Conservation (phyloP, 2,113 vertebrate genomes). For the Eleginops maclovinus region DNA sequence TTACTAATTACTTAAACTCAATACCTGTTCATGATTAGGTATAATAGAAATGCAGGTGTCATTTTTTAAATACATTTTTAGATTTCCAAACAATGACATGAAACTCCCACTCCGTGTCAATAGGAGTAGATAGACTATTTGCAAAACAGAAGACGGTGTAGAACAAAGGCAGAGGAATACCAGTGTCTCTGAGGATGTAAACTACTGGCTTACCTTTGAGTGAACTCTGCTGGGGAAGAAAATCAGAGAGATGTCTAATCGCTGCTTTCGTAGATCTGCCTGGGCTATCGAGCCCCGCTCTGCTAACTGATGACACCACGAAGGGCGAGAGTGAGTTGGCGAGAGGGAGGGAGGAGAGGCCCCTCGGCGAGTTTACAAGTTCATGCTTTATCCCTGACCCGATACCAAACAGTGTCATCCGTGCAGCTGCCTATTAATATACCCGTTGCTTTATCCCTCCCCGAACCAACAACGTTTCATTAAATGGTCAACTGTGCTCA, state of each 20-base stretch:
- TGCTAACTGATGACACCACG: conserved; percentile 78
- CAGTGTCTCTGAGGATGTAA: conserved; percentile 66
- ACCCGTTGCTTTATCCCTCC: conserved; percentile 73
- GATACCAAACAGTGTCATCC: conserved; percentile 78
- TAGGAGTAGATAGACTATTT: conserved; percentile 33
- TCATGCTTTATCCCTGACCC: conserved; percentile 86
- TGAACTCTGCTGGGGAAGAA: conserved; percentile 83
- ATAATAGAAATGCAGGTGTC: conserved; percentile 6
- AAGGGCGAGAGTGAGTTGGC: conserved; percentile 65
- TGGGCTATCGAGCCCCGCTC: conserved; percentile 66
- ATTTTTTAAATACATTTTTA: conserved; percentile 16
- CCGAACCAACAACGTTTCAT: conserved; percentile 68
- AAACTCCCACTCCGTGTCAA: conserved; percentile 38
- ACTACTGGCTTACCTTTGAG: conserved; percentile 79
- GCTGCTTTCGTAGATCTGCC: conserved; percentile 63
- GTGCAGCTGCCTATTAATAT: conserved; percentile 80
- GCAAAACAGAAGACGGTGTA: conserved; percentile 53
- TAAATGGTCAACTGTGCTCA: conserved; percentile 73
- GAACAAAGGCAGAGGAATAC: conserved; percentile 73
- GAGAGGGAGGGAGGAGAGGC: conserved; percentile 58
- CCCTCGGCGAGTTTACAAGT: conserved; percentile 86
- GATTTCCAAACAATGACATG: conserved; percentile 27
- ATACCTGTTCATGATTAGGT: not conserved
- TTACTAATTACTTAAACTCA: not conserved
- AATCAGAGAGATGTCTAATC: conserved; percentile 80